Base-by-base conservation (phyloP, 2,888 invertebrate genomes). In the Parnassius apollo region DNA sequence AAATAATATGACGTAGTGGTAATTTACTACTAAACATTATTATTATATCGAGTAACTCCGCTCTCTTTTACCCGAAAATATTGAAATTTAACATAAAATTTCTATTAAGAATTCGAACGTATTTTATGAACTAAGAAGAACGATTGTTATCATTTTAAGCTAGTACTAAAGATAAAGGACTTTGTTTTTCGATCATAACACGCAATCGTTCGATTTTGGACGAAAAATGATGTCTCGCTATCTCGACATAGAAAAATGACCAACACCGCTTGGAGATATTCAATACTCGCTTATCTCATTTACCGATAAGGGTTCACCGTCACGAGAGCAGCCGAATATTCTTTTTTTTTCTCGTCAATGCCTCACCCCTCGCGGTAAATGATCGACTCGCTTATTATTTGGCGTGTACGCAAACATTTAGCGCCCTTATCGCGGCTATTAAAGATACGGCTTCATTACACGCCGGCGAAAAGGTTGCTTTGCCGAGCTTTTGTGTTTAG, bases 351-450 rank as follows among this genome's bases (percentile, higher is more conserved):
- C 78, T 78, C 76, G 79, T 81, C 81, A 74, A 75, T 70, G 74
- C 75, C 74, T 78, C 78, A 74, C 77, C 83, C 84, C 88, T 81
- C 80, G 84, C 81, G 85, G 83, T 82, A 89, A 89, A 90, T 88
- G 91, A 89, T 88, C 87, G 83, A 78, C 77, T 70, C 86, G 85
- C 86, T 89, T 91, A 91, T 91, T 90, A 90, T 91, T 90, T 90
- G 88, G 91, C 90, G 90, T 90, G 91, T 86, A 86, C 88, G 80
- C 91, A 88, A 90, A 89, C 91, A 91, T 91, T 91, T 88, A 87
- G 85, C 85, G 75, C 81, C 84, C 89, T 91, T 91, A 91, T 91
- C 91, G 83, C 73, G 75, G 77, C 89, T 83, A 89, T 91, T 91
- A 91, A 86, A 88, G 88, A 89, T 90, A 91, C 84, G 88, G 90